These are phyloP conservation scores for Rhea americana DNA, from an alignment of 2,113 vertebrate species.

Conservation along the genomic window DNA sequence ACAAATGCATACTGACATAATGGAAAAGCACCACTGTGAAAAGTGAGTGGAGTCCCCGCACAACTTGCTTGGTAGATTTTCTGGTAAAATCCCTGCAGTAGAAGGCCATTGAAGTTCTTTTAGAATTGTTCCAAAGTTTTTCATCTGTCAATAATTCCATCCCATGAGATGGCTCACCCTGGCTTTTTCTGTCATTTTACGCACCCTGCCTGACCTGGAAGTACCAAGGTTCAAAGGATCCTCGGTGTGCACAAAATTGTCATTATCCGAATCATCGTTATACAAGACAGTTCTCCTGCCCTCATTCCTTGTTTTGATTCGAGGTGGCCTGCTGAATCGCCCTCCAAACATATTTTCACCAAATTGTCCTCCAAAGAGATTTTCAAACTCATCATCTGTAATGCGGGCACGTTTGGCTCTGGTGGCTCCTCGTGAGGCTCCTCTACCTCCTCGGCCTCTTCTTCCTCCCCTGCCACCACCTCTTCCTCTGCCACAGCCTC, in stretches of 20 bases:
- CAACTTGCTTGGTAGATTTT: slow-evolving; percentile 82
- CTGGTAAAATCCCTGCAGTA: slow-evolving; percentile 94
- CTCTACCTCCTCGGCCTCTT: slow-evolving; percentile 75
- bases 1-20: slow-evolving; percentile 80
- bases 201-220: slow-evolving; percentile 95
- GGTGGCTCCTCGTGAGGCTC: slow-evolving; percentile 73
- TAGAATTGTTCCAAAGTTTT: slow-evolving; percentile 67
- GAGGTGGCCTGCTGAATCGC: slow-evolving; percentile 73
- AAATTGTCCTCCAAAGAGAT: slow-evolving; percentile 77
- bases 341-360: slow-evolving; percentile 64
- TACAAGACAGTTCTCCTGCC: slow-evolving; percentile 95
- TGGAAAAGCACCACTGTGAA: slow-evolving; percentile 91
- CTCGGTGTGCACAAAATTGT: slow-evolving; percentile 83
- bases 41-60: slow-evolving; percentile 80
- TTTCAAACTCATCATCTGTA: slow-evolving; percentile 78
- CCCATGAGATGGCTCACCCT: slow-evolving; percentile 99
- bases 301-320: slow-evolving; percentile 94
- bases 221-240: slow-evolving; percentile 96
- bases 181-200: slow-evolving; percentile 98
- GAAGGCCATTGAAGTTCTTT: slow-evolving; percentile 78
- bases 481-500: slow-evolving; percentile 76
- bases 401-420: slow-evolving; percentile 75
- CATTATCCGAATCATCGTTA: slow-evolving; percentile 93
- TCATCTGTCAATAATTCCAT: slow-evolving; percentile 90
- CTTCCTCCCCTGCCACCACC: slow-evolving; percentile 67